A percentile compares a stretch with the other conserved stretches of the same genome.
Conservation (phyloP, 2,797 vertebrate genomes). For the Karalla daura region DNA sequence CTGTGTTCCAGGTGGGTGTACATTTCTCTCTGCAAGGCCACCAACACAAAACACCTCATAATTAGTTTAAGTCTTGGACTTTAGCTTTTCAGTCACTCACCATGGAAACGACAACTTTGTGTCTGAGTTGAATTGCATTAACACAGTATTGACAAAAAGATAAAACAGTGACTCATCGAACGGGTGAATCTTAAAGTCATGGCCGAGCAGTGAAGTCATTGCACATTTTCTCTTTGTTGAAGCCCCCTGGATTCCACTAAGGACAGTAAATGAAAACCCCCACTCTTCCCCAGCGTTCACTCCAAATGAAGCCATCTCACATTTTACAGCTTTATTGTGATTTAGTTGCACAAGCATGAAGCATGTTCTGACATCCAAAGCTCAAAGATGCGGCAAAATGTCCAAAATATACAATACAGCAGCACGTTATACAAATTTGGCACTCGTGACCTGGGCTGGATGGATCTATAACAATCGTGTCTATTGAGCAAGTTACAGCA, state of each 20-base stretch:
- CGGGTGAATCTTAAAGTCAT: background rate
- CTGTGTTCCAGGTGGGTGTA: background rate
- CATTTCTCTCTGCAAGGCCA: conserved; percentile 46
- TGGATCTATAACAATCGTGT: conserved; percentile 14
- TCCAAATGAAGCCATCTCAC: background rate
- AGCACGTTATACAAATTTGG: conserved; percentile 23
- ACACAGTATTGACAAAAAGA: background rate
- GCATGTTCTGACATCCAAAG: conserved; percentile 53
- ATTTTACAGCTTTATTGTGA: conserved; percentile 56
- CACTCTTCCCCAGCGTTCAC: background rate
- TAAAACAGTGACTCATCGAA: background rate
- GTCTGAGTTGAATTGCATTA: conserved; percentile 15
- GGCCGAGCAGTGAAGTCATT: background rate
- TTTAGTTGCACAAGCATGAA: conserved; percentile 37
- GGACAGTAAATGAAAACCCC: background rate
- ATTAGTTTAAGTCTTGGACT: conserved; percentile 34
- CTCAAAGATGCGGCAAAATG: conserved; percentile 47
- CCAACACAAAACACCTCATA: conserved; percentile 28
- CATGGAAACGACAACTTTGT: conserved; percentile 70
- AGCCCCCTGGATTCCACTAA: background rate
- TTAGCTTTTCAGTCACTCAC: conserved; percentile 53
- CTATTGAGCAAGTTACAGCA: background rate
- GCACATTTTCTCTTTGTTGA: background rate
- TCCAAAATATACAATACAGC: conserved; percentile 22
- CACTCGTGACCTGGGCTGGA: conserved; percentile 1